These are phyloP conservation scores for Hololepta plana DNA, from an alignment of 2,888 invertebrate species.

Conservation along the genomic window DNA sequence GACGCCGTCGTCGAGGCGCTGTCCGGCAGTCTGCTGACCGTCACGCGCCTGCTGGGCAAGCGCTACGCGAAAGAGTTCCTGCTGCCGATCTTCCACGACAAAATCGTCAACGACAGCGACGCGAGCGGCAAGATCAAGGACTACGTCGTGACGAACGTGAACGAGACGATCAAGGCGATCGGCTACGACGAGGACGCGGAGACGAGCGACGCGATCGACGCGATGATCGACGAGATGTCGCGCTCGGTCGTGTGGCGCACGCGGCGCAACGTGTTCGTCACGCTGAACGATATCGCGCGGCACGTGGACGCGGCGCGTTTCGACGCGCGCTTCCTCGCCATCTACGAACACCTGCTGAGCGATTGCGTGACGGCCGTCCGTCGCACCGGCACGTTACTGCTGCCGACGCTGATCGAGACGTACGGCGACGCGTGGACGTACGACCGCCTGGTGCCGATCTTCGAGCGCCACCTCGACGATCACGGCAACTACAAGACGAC, in stretches of 20 bases:
- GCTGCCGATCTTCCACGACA: slow-evolving; percentile 17
- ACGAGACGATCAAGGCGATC: slow-evolving; percentile 13
- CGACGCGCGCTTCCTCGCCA: slow-evolving; percentile 17
- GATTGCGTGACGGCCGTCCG: slow-evolving; percentile 22
- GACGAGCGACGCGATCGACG: slow-evolving; percentile 18
- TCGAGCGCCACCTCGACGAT: too few relatives aligned
- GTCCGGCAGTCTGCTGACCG: slow-evolving; percentile 16
- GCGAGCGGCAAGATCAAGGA: slow-evolving; percentile 21
- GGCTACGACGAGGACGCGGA: slow-evolving; percentile 17
- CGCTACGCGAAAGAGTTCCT: slow-evolving; percentile 18
- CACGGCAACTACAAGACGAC: slow-evolving; percentile 20
- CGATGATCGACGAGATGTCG: slow-evolving; percentile 18
- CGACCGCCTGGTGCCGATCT: too few relatives aligned
- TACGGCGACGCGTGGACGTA: slow-evolving; percentile 21
- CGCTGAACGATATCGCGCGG: slow-evolving; percentile 19
- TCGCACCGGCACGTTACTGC: slow-evolving; percentile 19
- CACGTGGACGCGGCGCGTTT: slow-evolving; percentile 19
- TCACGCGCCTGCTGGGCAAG: slow-evolving; percentile 16
- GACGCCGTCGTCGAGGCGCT: slow-evolving; percentile 18
- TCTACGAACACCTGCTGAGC: slow-evolving; percentile 19
- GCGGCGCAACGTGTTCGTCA: slow-evolving; percentile 19
- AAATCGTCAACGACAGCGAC: slow-evolving; percentile 18
- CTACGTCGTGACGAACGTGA: slow-evolving; percentile 19
- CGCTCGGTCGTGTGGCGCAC: slow-evolving; percentile 22
- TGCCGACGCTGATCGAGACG: slow-evolving; percentile 20